These are phyloP conservation scores for Xestoiulus laeticollis DNA, from an alignment of 2,888 invertebrate genomes.

Conservation along the genomic window DNA sequence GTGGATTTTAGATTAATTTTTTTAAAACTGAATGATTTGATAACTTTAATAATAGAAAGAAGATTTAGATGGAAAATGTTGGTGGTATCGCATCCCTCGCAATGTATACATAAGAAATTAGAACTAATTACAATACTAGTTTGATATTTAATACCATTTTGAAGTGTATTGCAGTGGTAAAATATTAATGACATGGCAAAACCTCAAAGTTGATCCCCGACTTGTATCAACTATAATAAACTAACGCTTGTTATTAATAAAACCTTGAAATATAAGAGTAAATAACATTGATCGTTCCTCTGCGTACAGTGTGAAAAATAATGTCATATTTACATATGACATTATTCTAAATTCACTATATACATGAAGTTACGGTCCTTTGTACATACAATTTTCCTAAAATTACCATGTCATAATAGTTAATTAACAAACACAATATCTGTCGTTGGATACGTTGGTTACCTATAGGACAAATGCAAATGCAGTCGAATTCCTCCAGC, in stretches of 20 bases:
- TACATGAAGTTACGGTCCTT: no score
- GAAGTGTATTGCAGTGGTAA: neutral
- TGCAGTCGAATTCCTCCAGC: neutral
- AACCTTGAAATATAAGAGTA: neutral
- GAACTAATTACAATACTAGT: neutral
- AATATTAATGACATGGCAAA: neutral
- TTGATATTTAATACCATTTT: neutral
- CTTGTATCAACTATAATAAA: neutral
- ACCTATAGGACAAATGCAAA: conserved; percentile 1
- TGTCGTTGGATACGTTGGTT: neutral
- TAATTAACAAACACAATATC: neutral
- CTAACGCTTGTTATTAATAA: neutral
- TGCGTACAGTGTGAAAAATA: no score
- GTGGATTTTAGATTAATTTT: no score
- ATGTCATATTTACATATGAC: no score
- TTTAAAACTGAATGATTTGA: no score
- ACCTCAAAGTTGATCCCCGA: neutral
- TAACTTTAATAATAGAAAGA: no score
- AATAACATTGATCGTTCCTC: neutral
- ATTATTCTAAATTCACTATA: no score
- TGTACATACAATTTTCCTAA: no score
- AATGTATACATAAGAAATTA: conserved; percentile 6
- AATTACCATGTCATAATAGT: no score
- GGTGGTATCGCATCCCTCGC: no score
- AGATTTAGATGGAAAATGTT: no score